These are phyloP conservation scores for Strigamia crassipes DNA, from an alignment of 2,888 invertebrate genomes.

Conservation along the genomic window DNA sequence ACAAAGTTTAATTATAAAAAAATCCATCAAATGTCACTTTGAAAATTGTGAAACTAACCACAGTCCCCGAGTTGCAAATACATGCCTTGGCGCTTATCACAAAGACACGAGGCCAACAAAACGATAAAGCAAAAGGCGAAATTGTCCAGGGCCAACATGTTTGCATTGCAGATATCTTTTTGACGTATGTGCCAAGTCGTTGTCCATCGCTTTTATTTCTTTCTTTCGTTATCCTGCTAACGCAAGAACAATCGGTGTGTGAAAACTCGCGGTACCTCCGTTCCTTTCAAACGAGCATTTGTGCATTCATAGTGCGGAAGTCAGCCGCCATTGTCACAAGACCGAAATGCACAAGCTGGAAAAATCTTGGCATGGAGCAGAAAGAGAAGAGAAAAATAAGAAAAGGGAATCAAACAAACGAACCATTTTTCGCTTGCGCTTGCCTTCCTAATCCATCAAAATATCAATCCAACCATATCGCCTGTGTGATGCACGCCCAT, in stretches of 20 bases:
- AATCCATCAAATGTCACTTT: too few relatives aligned
- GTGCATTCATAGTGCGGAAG: slow-evolving; percentile 3
- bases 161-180: slow-evolving; percentile 3
- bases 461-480: slow-evolving; percentile 10
- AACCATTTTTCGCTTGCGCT: slow-evolving; percentile 10
- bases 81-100: too few relatives aligned
- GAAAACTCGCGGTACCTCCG: slow-evolving; percentile 10
- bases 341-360: slow-evolving; percentile 10
- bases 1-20: too few relatives aligned
- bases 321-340: slow-evolving; percentile 10
- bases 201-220: not conserved
- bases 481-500: slow-evolving; percentile 4
- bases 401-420: slow-evolving; percentile 1
- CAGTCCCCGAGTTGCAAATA: too few relatives aligned
- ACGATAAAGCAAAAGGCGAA: not conserved
- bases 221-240: not conserved
- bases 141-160: slow-evolving; percentile 2
- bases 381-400: not conserved
- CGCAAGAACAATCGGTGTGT: slow-evolving; percentile 1
- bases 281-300: not conserved
- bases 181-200: not conserved
- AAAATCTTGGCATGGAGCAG: not conserved
- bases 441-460: slow-evolving; percentile 10
- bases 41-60: too few relatives aligned
- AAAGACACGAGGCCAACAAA: too few relatives aligned